Evolutionary conservation across 2,888 invertebrate species (phyloP).

Genomic region (Melipona beecheii): DNA sequence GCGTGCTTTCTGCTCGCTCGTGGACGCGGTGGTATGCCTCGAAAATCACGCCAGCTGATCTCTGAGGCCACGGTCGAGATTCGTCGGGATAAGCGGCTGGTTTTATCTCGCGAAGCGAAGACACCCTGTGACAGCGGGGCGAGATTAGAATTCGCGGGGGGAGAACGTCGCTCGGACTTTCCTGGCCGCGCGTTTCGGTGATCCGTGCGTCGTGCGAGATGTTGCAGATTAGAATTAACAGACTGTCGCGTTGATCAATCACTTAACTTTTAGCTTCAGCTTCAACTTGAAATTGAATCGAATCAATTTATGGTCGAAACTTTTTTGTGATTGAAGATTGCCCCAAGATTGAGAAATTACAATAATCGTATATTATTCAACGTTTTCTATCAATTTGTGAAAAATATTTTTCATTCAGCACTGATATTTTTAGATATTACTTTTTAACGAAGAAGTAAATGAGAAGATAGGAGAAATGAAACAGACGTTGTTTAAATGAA

Average conservation of each 20-base stretch:
- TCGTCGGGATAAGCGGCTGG: slow-evolving; percentile 72
- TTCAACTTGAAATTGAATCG: background rate
- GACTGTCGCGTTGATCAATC: background rate
- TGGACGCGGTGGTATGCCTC: slow-evolving; percentile 63
- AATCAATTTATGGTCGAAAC: background rate
- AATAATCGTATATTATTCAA: background rate
- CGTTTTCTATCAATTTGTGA: background rate
- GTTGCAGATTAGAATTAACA: no score
- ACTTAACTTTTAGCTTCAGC: background rate
- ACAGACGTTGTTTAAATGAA: no score
- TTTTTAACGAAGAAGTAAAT: no score
- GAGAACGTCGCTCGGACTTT: background rate
- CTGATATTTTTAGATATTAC: no score
- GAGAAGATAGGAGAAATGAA: no score
- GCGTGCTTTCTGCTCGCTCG: slow-evolving; percentile 40
- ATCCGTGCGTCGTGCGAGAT: background rate
- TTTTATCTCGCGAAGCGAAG: slow-evolving; percentile 63
- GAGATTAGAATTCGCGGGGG: slow-evolving; percentile 29
- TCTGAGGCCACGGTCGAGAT: slow-evolving; percentile 69
- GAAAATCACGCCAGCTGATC: slow-evolving; percentile 74
- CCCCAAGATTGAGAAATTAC: background rate
- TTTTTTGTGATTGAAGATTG: no score
- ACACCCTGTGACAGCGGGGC: slow-evolving; percentile 37
- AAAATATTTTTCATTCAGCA: background rate
- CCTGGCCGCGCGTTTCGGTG: slow-evolving; percentile 7